Percentiles rank a stretch among this genome's conserved stretches.
Conservation (phyloP, 2,888 invertebrate species). For the Eupeodes luniger region DNA sequence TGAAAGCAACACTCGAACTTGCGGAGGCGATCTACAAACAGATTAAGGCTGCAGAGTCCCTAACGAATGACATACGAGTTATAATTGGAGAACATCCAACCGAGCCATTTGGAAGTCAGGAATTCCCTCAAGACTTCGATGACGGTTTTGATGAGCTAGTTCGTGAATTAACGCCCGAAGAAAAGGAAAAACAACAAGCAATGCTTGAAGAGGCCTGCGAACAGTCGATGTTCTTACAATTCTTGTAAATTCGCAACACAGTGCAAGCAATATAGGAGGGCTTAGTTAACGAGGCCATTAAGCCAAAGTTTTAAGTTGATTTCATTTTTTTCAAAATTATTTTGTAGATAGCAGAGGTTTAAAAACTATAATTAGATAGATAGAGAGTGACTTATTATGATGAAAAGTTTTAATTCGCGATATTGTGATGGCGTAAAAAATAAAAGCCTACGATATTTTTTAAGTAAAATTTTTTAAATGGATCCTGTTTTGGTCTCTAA, state of each 20-base stretch:
- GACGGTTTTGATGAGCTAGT: conserved; percentile 82
- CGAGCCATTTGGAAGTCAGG: conserved; percentile 74
- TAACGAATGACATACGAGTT: conserved; percentile 89
- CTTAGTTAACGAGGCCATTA: conserved; percentile 63
- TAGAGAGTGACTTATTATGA: conserved; percentile 30
- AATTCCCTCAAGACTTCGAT: conserved; percentile 81
- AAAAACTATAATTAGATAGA: conserved; percentile 12
- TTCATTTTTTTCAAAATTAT: conserved; percentile 39
- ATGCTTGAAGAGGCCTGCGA: conserved; percentile 84
- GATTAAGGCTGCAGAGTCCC: conserved; percentile 88
- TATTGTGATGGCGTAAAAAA: neutral
- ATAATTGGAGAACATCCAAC: conserved; percentile 87
- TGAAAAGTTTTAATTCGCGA: conserved; percentile 18
- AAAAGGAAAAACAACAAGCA: conserved; percentile 81
- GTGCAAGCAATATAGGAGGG: conserved; percentile 4
- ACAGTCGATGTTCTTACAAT: conserved; percentile 81
- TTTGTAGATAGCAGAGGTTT: conserved; percentile 65
- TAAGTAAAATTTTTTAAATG: neutral
- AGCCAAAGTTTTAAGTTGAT: conserved; percentile 70
- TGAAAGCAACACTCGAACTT: conserved; percentile 91
- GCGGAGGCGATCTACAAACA: conserved; percentile 98
- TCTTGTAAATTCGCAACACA: conserved; percentile 76
- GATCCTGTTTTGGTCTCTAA: conserved; percentile 60
- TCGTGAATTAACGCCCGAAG: conserved; percentile 80
- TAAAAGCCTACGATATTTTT: conserved; percentile 3